Conservation (phyloP, 2,888 invertebrate genomes). For the Atherix ibis region DNA sequence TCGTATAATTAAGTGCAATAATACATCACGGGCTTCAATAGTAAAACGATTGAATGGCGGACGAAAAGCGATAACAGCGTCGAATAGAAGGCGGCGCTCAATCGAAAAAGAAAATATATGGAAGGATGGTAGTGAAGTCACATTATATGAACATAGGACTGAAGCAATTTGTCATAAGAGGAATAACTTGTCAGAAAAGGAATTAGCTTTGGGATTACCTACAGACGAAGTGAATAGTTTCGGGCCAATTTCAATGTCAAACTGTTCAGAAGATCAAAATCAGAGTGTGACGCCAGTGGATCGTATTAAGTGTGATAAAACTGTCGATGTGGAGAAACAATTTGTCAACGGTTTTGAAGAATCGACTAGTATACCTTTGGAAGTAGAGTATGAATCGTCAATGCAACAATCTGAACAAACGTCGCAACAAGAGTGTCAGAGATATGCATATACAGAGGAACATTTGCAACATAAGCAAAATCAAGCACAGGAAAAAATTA, state of each 20-base stretch:
- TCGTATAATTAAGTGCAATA: slow-evolving; percentile 10
- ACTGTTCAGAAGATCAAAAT: neutral
- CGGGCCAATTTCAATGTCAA: slow-evolving; percentile 8
- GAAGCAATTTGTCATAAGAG: slow-evolving; percentile 2
- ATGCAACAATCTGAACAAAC: neutral
- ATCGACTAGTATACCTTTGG: too few relatives aligned
- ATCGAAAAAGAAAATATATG: slow-evolving; percentile 17
- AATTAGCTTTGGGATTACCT: slow-evolving; percentile 7
- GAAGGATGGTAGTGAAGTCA: slow-evolving; percentile 15
- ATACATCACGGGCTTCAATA: slow-evolving; percentile 3
- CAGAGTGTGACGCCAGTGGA: slow-evolving; percentile 3
- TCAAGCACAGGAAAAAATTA: slow-evolving; percentile 8
- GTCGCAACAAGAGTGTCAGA: neutral
- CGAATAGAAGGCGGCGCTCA: slow-evolving; percentile 5
- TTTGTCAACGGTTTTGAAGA: too few relatives aligned
- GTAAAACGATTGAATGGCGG: slow-evolving; percentile 13
- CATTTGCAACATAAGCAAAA: too few relatives aligned
- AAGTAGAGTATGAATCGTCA: too few relatives aligned
- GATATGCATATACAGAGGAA: too few relatives aligned
- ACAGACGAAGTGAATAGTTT: slow-evolving; percentile 11
- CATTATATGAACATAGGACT: slow-evolving; percentile 11
- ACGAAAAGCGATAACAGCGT: slow-evolving; percentile 6
- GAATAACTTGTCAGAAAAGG: slow-evolving; percentile 2
- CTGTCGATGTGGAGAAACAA: neutral
- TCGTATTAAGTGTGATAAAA: neutral